Percentiles rank a stretch among this genome's conserved stretches.
phyloP scores from a whole-genome alignment of 35 echinoderm and acorn worm species.

The Stichopus chloronotus region DNA sequence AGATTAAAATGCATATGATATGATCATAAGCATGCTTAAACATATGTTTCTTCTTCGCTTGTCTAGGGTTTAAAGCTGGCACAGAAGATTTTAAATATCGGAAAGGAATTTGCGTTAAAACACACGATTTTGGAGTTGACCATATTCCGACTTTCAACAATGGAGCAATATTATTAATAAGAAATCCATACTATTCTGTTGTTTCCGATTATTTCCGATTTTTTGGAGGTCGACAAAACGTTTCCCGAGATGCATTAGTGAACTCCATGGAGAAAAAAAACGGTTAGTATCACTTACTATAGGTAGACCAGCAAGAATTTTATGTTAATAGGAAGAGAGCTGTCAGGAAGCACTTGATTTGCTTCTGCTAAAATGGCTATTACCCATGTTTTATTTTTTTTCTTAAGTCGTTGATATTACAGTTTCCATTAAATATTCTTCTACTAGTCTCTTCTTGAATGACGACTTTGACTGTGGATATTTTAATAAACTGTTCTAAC shows the following conservation, averaged over 20 bases:
- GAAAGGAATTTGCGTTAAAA: constrained; percentile 14
- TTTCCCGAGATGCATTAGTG: neutral
- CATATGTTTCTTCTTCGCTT: neutral
- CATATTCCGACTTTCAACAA: neutral
- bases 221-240: neutral
- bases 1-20: too few species aligned
- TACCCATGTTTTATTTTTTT: too few species aligned
- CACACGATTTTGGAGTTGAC: constrained; percentile 1
- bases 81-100: constrained; percentile 7
- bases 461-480: too few species aligned
- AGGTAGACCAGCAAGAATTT: neutral
- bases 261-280: neutral
- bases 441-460: too few species aligned
- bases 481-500: too few species aligned
- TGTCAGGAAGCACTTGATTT: too few species aligned
- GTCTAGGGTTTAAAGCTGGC: constrained; percentile 22
- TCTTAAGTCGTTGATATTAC: too few species aligned
- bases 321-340: neutral
- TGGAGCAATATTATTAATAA: constrained; percentile 35
- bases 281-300: neutral
- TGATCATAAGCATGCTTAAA: too few species aligned
- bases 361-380: too few species aligned
- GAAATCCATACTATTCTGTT: constrained; percentile 26
- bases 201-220: constrained; percentile 24
- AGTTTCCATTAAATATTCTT: too few species aligned